Percentiles rank a stretch among this genome's conserved stretches.
Conservation (phyloP, 2,888 invertebrate species). For the Hecatera dysodea region DNA sequence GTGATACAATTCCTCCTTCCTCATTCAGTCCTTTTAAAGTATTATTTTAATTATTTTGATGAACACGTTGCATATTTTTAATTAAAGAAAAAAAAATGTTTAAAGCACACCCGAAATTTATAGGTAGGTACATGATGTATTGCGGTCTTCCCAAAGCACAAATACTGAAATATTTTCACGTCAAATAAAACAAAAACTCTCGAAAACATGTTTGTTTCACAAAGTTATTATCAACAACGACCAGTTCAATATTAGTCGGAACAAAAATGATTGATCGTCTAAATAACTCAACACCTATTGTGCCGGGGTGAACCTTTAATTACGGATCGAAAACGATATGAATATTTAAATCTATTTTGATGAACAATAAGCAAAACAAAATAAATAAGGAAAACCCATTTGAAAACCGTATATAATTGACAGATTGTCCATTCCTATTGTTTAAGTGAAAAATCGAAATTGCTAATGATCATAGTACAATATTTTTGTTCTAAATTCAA, state of each 20-base stretch:
- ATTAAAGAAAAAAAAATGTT: no score
- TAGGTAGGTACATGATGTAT: neutral
- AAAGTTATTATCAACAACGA: slow-evolving; percentile 14
- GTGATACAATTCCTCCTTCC: no score
- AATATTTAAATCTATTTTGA: slow-evolving; percentile 13
- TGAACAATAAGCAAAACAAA: neutral
- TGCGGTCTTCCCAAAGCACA: neutral
- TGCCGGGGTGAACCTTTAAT: slow-evolving; percentile 3
- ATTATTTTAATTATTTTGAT: no score
- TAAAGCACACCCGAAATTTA: neutral
- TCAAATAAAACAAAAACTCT: slow-evolving; percentile 7
- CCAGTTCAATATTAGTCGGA: slow-evolving; percentile 13
- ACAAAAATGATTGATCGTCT: slow-evolving; percentile 66
- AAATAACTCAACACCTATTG: slow-evolving; percentile 63
- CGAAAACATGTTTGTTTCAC: neutral
- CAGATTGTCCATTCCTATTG: neutral
- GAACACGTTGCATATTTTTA: no score
- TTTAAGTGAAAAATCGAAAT: neutral
- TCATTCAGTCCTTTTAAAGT: no score
- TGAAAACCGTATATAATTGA: neutral
- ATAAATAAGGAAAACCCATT: neutral
- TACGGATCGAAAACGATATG: neutral
- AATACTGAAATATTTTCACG: slow-evolving; percentile 4
- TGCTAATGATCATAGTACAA: neutral
- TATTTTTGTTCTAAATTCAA: neutral